A percentile compares a stretch with the other conserved stretches of the same genome.
Evolutionary conservation across 2,113 vertebrate species (phyloP).

Genomic region (Candoia aspera): DNA sequence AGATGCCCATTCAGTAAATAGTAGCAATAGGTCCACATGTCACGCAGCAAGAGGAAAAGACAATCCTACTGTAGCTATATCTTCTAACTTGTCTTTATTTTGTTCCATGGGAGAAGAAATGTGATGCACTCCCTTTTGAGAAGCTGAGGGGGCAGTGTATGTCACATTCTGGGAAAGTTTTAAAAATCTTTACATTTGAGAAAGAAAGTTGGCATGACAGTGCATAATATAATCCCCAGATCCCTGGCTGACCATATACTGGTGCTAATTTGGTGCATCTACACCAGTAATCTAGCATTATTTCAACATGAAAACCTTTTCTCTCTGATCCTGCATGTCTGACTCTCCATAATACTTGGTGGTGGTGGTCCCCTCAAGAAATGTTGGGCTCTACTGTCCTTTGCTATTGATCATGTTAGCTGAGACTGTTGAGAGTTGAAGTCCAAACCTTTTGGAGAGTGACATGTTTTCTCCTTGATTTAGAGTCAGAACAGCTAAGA

Average conservation of each 20-base stretch:
- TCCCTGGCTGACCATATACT: constrained; percentile 6
- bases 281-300: background rate
- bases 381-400: background rate
- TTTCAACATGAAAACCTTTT: constrained; percentile 7
- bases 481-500: background rate
- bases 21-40: background rate
- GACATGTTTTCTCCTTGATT: background rate
- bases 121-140: background rate
- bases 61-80: background rate
- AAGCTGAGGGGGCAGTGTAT: background rate
- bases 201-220: background rate
- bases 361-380: background rate
- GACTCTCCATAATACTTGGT: background rate
- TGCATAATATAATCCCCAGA: background rate
- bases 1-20: background rate
- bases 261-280: background rate
- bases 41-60: background rate
- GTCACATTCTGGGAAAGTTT: background rate
- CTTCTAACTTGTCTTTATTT: background rate
- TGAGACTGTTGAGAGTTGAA: no score
- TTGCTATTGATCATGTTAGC: background rate
- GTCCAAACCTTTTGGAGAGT: background rate
- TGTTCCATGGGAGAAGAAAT: no score
- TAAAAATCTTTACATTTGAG: background rate
- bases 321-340: background rate